These are phyloP conservation scores for Antechinus stuartii DNA, from an alignment of 2,113 vertebrate genomes.

Conservation along the genomic window DNA sequence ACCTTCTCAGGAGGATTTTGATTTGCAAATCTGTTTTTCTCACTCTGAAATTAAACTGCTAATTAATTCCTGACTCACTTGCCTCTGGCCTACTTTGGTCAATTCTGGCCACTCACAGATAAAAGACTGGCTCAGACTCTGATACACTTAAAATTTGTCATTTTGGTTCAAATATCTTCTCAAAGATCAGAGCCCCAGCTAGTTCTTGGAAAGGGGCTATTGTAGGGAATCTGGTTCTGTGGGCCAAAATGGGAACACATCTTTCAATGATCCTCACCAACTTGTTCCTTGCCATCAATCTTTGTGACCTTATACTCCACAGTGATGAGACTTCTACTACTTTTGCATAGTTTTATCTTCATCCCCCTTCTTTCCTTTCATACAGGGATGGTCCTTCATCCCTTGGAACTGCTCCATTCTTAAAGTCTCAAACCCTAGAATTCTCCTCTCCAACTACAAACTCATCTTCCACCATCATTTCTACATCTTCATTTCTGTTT, in stretches of 20 bases:
- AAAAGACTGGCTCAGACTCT: too few relatives aligned
- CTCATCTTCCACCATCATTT: not conserved
- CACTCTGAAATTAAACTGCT: too few relatives aligned
- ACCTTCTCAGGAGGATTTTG: too few relatives aligned
- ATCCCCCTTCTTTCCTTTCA: not conserved
- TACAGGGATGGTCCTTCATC: not conserved
- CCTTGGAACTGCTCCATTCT: not conserved
- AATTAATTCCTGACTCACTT: too few relatives aligned
- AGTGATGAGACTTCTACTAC: not conserved
- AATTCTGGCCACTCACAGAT: too few relatives aligned
- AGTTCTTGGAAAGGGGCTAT: not conserved
- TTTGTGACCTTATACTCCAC: not conserved
- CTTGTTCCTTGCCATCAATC: not conserved
- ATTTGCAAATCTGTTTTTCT: too few relatives aligned
- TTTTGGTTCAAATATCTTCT: not conserved
- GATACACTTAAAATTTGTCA: too few relatives aligned
- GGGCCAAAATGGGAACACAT: not conserved
- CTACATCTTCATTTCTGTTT: not conserved
- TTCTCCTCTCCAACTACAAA: not conserved
- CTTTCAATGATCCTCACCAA: not conserved
- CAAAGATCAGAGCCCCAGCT: not conserved
- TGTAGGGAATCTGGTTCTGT: not conserved
- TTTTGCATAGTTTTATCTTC: not conserved
- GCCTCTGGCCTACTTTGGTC: too few relatives aligned
- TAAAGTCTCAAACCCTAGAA: not conserved